Conservation (phyloP, 2,888 invertebrate species). For the Noctua pronuba region DNA sequence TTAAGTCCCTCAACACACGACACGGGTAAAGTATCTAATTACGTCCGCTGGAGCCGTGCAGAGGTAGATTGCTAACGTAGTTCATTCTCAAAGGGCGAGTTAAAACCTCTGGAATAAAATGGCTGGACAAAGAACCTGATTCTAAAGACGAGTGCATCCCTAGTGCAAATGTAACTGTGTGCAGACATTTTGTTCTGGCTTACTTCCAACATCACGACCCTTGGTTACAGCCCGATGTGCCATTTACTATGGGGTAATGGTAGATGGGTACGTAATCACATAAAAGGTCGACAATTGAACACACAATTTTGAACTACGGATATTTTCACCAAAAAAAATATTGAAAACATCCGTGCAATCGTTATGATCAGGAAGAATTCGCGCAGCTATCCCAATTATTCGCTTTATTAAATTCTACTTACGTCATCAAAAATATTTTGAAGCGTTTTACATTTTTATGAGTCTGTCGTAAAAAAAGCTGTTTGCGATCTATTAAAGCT, state of each 20-base stretch:
- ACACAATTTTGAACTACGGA: neutral
- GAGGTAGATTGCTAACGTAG: conserved; percentile 29
- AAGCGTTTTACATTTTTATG: conserved; percentile 24
- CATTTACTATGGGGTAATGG: conserved; percentile 69
- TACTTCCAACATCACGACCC: conserved; percentile 80
- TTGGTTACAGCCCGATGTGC: conserved; percentile 75
- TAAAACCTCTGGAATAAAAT: conserved; percentile 57
- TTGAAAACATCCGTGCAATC: conserved; percentile 7
- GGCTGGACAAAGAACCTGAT: conserved; percentile 62
- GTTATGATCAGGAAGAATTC: conserved; percentile 19
- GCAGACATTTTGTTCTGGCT: conserved; percentile 85
- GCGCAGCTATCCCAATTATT: conserved; percentile 25
- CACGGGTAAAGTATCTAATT: conserved; percentile 56
- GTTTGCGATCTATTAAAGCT: conserved; percentile 13
- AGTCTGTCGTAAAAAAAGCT: conserved; percentile 6
- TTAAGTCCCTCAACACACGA: conserved; percentile 40
- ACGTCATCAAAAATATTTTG: conserved; percentile 28
- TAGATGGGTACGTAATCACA: conserved; percentile 53
- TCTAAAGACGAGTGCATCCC: conserved; percentile 63
- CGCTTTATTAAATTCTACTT: conserved; percentile 39
- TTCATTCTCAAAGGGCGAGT: conserved; percentile 54
- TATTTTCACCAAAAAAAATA: neutral
- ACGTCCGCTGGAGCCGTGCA: conserved; percentile 26
- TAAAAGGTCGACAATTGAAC: conserved; percentile 41
- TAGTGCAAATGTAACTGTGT: conserved; percentile 82